A percentile compares a stretch with the other conserved stretches of the same genome.
phyloP scores from a whole-genome alignment of 2,888 invertebrate genomes.

The Ectemnius continuus region DNA sequence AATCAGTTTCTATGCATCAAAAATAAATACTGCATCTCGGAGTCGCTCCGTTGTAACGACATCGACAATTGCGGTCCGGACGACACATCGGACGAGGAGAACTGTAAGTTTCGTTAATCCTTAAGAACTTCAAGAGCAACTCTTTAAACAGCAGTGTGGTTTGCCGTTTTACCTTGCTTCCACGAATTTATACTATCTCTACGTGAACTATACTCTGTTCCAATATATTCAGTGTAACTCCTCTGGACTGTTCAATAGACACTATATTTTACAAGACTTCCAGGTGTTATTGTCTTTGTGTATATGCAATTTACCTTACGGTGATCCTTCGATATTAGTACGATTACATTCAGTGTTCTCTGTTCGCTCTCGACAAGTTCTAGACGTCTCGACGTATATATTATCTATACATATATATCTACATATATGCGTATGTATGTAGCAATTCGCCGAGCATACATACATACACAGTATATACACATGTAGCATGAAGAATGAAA shows the following conservation, averaged over 20 bases:
- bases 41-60: slow-evolving; percentile 87
- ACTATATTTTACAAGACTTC: slow-evolving; percentile 53
- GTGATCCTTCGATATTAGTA: slow-evolving; percentile 31
- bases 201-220: slow-evolving; percentile 41
- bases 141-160: slow-evolving; percentile 47
- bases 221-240: slow-evolving; percentile 53
- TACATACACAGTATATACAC: slow-evolving; percentile 29
- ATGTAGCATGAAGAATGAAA: slow-evolving; percentile 52
- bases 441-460: slow-evolving; percentile 1
- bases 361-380: not conserved
- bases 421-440: slow-evolving; percentile 13
- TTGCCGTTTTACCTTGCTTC: slow-evolving; percentile 65
- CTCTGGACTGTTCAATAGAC: slow-evolving; percentile 63
- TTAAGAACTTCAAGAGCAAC: slow-evolving; percentile 41
- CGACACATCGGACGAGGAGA: slow-evolving; percentile 86
- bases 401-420: not conserved
- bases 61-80: slow-evolving; percentile 91
- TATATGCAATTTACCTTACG: slow-evolving; percentile 41
- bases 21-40: slow-evolving; percentile 89
- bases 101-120: slow-evolving; percentile 84
- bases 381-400: no score
- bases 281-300: slow-evolving; percentile 51
- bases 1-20: slow-evolving; percentile 85
- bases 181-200: slow-evolving; percentile 57
- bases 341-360: slow-evolving; percentile 8